Conservation (phyloP, 2,888 invertebrate species). For the Netelia virgata region DNA sequence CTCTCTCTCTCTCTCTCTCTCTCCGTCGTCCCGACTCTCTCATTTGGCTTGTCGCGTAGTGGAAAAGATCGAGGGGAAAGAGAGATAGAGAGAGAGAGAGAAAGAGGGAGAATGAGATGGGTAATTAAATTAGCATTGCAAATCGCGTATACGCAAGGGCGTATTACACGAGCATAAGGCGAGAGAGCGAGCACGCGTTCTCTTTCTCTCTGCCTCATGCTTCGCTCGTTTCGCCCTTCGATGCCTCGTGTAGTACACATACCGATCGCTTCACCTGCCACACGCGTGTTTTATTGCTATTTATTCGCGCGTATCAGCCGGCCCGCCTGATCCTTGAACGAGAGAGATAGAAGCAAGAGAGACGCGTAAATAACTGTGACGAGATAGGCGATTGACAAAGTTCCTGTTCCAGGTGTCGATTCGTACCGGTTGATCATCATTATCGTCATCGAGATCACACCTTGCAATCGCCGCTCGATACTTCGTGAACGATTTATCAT, state of each 20-base stretch:
- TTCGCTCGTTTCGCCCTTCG: conserved; percentile 47
- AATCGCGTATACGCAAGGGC: conserved; percentile 48
- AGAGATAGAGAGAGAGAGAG: too few species aligned
- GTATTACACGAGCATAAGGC: conserved; percentile 41
- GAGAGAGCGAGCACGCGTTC: conserved; percentile 42
- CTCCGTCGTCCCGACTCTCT: background rate
- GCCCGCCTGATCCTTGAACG: conserved; percentile 46
- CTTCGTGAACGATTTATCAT: background rate
- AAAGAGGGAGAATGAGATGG: conserved; percentile 40
- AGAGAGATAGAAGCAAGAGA: background rate
- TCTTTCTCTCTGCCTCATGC: conserved; percentile 28
- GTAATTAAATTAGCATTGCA: conserved; percentile 68
- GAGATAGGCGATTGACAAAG: conserved; percentile 29
- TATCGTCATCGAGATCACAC: background rate
- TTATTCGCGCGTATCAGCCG: conserved; percentile 51
- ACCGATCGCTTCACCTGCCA: conserved; percentile 57
- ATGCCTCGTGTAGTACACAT: conserved; percentile 11
- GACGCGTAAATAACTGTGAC: background rate
- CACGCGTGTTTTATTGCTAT: conserved; percentile 11
- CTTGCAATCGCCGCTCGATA: background rate
- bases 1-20: conserved; percentile 7
- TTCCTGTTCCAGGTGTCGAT: conserved; percentile 1
- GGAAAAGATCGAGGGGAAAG: too few species aligned
- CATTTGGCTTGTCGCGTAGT: too few species aligned
- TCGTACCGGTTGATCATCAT: conserved; percentile 2